A percentile compares a stretch with the other conserved stretches of the same genome.
phyloP scores from a whole-genome alignment of 2,888 invertebrate species.

The Drosophila quasianomalipes region DNA sequence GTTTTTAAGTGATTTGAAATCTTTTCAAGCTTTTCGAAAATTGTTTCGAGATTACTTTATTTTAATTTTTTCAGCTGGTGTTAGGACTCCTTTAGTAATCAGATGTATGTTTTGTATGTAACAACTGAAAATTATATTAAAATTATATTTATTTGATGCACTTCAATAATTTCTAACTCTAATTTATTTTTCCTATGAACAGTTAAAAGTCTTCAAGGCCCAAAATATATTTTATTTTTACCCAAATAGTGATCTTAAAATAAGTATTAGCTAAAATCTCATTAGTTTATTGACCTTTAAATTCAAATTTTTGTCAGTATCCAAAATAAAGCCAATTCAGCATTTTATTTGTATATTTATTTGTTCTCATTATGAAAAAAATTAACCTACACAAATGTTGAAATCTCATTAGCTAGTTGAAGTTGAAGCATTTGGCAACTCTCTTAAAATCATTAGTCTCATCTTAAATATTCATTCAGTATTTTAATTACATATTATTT shows the following conservation, averaged over 20 bases:
- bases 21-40: not conserved
- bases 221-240: not conserved
- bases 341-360: not conserved
- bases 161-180: not conserved
- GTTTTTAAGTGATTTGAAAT: not conserved
- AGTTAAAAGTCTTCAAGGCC: not conserved
- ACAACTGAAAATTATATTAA: not conserved
- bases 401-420: conserved; percentile 8
- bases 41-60: not conserved
- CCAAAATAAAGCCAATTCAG: not conserved
- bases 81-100: not conserved
- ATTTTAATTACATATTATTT: not conserved
- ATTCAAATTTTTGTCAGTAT: not conserved
- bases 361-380: not conserved
- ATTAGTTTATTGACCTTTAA: not conserved
- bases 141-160: not conserved
- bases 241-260: not conserved
- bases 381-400: not conserved
- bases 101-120: not conserved
- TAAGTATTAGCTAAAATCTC: not conserved
- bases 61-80: not conserved
- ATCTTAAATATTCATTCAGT: not conserved
- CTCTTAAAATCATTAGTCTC: conserved; percentile 21
- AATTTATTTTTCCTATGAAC: not conserved
- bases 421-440: conserved; percentile 6